A percentile compares a stretch with the other conserved stretches of the same genome.
Conservation (phyloP, 2,888 invertebrate genomes). For the Eupithecia subfuscata region DNA sequence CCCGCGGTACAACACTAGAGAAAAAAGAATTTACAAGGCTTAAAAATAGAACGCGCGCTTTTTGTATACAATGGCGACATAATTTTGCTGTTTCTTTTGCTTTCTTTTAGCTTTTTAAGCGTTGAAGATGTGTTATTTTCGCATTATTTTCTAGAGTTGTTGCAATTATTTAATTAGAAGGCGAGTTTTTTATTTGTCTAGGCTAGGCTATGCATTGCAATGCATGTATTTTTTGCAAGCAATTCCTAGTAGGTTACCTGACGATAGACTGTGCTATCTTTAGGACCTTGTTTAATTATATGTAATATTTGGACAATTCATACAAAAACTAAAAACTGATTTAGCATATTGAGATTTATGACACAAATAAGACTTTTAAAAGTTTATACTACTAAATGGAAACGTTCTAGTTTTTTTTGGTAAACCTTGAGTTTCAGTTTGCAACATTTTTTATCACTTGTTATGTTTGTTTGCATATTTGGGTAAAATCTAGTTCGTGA, state of each 20-base stretch:
- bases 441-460: no score
- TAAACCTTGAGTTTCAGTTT: no score
- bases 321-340: no score
- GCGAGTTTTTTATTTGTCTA: neutral
- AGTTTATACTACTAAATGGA: no score
- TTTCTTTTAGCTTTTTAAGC: slow-evolving; percentile 9
- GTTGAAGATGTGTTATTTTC: slow-evolving; percentile 11
- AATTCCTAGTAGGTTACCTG: neutral
- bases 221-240: neutral
- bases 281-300: no score
- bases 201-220: neutral
- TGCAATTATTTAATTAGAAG: slow-evolving; percentile 11
- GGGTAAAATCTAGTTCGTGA: no score
- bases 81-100: slow-evolving; percentile 20
- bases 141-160: slow-evolving; percentile 5
- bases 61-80: slow-evolving; percentile 23
- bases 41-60: slow-evolving; percentile 32
- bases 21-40: slow-evolving; percentile 32
- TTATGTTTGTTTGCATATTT: no score
- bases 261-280: no score
- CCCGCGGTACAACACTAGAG: slow-evolving; percentile 15
- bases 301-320: no score
- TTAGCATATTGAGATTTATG: no score
- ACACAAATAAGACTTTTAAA: no score
- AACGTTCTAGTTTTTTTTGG: no score